These are phyloP conservation scores for Molossus molossus DNA, from an alignment of 2,797 vertebrate genomes.

Conservation along the genomic window DNA sequence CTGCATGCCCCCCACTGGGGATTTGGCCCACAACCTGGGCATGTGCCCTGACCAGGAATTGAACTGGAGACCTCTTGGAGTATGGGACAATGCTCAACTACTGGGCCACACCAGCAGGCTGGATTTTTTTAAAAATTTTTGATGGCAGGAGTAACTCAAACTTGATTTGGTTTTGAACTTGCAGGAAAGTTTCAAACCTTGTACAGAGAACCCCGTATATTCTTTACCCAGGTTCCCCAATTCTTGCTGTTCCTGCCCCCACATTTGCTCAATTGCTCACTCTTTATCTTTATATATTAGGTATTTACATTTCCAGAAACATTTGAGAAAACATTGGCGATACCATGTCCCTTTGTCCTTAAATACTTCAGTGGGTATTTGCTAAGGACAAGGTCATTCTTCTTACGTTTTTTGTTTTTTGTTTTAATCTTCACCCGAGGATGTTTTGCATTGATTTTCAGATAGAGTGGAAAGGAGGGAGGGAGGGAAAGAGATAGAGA, in stretches of 20 bases:
- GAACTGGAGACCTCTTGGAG: too few species aligned
- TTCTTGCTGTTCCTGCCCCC: accelerated
- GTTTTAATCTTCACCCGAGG: too few species aligned
- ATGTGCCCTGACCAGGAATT: neutral
- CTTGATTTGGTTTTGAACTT: neutral
- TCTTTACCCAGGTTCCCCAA: neutral
- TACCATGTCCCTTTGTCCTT: neutral
- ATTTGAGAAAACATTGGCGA: neutral
- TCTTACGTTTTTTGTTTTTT: neutral
- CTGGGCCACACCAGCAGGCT: neutral
- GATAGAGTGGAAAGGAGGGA: too few species aligned
- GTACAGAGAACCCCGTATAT: neutral
- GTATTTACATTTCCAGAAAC: constrained; percentile 30
- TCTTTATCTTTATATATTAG: neutral
- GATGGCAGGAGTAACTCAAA: neutral
- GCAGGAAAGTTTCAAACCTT: neutral
- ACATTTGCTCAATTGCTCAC: neutral
- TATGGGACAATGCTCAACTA: neutral
- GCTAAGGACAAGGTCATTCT: neutral
- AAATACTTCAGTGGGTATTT: neutral
- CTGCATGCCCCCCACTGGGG: accelerated
- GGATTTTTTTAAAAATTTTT: too few species aligned
- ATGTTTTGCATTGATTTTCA: too few species aligned
- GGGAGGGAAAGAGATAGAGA: too few species aligned
- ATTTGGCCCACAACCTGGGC: neutral